Conservation (phyloP, 2,113 vertebrate genomes). For the Litocranius walleri region DNA sequence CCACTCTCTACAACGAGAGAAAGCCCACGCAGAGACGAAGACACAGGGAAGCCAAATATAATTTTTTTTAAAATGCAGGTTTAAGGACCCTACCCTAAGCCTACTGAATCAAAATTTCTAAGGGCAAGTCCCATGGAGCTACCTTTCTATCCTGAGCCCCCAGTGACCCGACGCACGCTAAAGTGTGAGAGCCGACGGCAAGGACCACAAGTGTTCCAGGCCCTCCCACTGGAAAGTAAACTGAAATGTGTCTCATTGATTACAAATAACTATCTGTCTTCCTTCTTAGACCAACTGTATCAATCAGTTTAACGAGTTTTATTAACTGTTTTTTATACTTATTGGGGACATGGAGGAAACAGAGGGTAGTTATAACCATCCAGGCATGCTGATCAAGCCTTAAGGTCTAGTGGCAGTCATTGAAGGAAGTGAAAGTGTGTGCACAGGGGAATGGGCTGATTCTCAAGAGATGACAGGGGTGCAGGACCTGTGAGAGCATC, state of each 20-base stretch:
- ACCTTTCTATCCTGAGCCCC: background rate
- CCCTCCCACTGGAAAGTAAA: background rate
- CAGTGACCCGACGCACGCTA: accelerated
- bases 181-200: background rate
- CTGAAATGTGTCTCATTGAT: background rate
- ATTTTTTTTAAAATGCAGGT: background rate
- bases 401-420: background rate
- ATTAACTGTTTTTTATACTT: background rate
- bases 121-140: background rate
- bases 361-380: background rate
- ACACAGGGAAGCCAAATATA: background rate
- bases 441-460: background rate
- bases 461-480: background rate
- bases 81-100: background rate
- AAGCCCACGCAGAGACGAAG: background rate
- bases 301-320: background rate
- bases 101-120: background rate
- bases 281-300: background rate
- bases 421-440: background rate
- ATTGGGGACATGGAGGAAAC: background rate
- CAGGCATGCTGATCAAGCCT: background rate
- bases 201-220: background rate
- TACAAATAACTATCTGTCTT: background rate
- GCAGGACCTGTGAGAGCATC: background rate
- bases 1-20: accelerated